A percentile compares a stretch with the other conserved stretches of the same genome.
Conservation (phyloP, 1,140 invertebrate genomes). For the Pseudomyrmex cubaensis region DNA sequence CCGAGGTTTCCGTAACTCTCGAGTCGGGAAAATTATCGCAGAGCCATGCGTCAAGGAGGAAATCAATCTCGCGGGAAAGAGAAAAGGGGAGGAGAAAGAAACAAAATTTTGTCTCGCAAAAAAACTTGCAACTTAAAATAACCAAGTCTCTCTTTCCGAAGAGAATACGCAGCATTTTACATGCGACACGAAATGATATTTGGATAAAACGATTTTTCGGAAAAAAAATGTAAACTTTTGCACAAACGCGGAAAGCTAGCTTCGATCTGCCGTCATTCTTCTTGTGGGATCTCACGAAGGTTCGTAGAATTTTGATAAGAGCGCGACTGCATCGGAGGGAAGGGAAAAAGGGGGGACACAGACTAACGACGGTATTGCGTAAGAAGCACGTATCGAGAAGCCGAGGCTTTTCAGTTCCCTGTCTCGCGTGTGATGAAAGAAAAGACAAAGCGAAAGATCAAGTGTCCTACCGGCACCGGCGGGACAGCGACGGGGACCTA, state of each 20-base stretch:
- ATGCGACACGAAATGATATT: not conserved
- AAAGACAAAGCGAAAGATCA: conserved; percentile 61
- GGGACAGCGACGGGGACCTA: conserved; percentile 30
- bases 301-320: conserved; percentile 25
- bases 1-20: not conserved
- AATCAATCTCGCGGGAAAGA: not conserved
- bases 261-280: not conserved
- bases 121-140: conserved; percentile 13
- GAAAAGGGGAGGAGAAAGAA: not conserved
- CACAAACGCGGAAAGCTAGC: too few species aligned
- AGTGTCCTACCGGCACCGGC: conserved; percentile 2
- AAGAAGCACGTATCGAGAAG: conserved; percentile 29
- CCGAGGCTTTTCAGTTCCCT: conserved; percentile 25
- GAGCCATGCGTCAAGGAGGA: not conserved
- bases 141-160: not conserved
- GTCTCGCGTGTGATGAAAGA: conserved; percentile 27
- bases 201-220: not conserved
- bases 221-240: too few species aligned
- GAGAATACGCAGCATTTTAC: not conserved
- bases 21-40: not conserved
- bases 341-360: too few species aligned
- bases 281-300: not conserved
- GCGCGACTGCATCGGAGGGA: not conserved
- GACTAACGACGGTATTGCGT: conserved; percentile 32
- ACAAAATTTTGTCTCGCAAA: not conserved